Evolutionary conservation across 2,888 invertebrate species (phyloP).

Genomic region (Rhodophaea formosa): DNA sequence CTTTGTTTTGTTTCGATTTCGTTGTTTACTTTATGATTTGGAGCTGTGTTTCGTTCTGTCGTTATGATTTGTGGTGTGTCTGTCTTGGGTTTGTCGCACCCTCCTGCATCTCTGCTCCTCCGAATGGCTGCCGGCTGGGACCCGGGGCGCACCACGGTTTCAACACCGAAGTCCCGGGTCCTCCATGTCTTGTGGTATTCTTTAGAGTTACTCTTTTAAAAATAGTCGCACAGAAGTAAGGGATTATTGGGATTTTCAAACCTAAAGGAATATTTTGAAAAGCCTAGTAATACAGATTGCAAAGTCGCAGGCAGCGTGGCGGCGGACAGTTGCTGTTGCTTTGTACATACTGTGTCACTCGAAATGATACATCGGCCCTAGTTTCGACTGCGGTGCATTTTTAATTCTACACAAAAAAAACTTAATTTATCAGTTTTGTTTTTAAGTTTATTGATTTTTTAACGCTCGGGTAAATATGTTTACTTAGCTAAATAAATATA

Average conservation of each 20-base stretch:
- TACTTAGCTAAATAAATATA: too few species aligned
- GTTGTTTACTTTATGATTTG: constrained; percentile 41
- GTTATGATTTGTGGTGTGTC: constrained; percentile 51
- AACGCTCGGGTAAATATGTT: background rate
- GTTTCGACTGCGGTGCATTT: background rate
- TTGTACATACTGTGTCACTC: background rate
- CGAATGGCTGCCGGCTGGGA: background rate
- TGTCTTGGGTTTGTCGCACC: constrained; percentile 65
- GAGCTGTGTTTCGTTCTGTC: constrained; percentile 48
- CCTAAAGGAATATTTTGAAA: background rate
- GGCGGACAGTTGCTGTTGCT: background rate
- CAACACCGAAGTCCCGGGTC: background rate
- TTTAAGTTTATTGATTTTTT: background rate
- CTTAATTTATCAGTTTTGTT: background rate
- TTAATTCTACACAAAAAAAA: background rate
- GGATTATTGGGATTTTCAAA: background rate
- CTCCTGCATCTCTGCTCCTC: constrained; percentile 37
- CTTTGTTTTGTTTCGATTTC: constrained; percentile 36
- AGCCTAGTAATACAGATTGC: background rate
- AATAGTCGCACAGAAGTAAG: background rate
- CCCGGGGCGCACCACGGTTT: background rate
- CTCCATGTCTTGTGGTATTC: background rate
- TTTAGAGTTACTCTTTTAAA: background rate
- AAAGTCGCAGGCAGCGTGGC: background rate
- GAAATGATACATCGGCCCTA: background rate